Base-by-base conservation (phyloP, 2,113 vertebrate species). In the Lophura nycthemera region DNA sequence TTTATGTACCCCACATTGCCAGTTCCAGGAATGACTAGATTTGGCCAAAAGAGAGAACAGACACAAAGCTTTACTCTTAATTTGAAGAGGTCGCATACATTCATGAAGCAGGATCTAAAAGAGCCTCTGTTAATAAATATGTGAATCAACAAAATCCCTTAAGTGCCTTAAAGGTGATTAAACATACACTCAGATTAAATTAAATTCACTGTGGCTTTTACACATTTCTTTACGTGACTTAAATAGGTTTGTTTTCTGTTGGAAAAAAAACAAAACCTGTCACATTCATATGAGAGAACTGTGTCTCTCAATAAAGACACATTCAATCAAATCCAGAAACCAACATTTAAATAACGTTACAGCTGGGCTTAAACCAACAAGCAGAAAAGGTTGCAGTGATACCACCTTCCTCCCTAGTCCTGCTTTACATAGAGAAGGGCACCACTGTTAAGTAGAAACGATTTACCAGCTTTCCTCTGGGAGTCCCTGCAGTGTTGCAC, bases 261-360 rank as follows among this genome's bases (percentile, higher is more conserved):
- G 8, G 66, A 83, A 81, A 94, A 88, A 63, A 48, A 87, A 14
- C 34, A 17, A 32, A 36, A 4, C 38, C 63, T 86, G 61, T 67
- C 82, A 69, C 73, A 47, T 64, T 93, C 87, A 22, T 52, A 6
- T 22, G 50, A 72, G 70, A 83, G 54, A 42, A 34, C 65, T 89
- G 73, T 90, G 80, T 92, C 85, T 83, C 65, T 75, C 91, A 80
- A 83, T 88, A 95, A 92, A 95, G 81, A 75, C 74, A 86, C 60
- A 93, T 96, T 94, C 94, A 96, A 77, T 88, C 91, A 83, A 88
- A 65, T 60, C 76, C 90, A 94, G 86, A 94, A 96, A 92, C 60
- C 32, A 74, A 21, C 69, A 86, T 91, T 93, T 96, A 89, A 95
- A 54, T 67, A 94, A 83, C 30, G 24, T 83, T 87, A 52, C 54